Evolutionary conservation across 2,888 invertebrate genomes (phyloP), one percentile per base, ranked within the genome.

Genomic region (Eurois occulta): DNA sequence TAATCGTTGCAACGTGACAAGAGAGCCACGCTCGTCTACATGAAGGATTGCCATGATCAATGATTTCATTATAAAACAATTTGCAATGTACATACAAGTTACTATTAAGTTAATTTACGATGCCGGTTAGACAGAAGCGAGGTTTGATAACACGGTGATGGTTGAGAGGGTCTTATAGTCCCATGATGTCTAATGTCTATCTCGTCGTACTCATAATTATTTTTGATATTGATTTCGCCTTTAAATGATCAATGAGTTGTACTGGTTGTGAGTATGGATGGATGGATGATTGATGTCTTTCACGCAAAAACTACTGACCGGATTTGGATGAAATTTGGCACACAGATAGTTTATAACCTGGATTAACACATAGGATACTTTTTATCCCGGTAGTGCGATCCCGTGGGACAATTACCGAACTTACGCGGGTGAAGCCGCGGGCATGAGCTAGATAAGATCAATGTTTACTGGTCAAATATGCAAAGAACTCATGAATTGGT

Each of bases 1-100:
- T 89, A 88, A 91, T 91, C 79, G 90, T 64, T 81, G 52, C 78
- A 86, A 87, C 91, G 91, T 91, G 92, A 91, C 87, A 80, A 62
- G 60, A 67, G 76, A 55, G 80, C 84, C 86, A 85, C 83, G 91
- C 84, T 85, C 85, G 77, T 88, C 88, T 82, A 81, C 78, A 77
- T 80, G 79, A 84, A 87, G 78, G 84, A 83, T 84, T 81, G 74
- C 81, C 80, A 78, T 83, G 72, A 82, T 79, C 78, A 82, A 80
- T 86, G 80, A 83, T 84, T 88, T 77, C 64, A 83, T 88, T 87
- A 85, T 78, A 80, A 84, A 83, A 86, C 78, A 81, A 88, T 81
- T 86, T 85, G 81, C 85, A 87, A 79, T 81, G 66, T 60, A n/a
- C n/a, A 74, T 78, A 69, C 77, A 80, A 68, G 72, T 78, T 76